Evolutionary conservation across 2,888 invertebrate genomes (phyloP).

Genomic region (Schizotus pectinicornis): DNA sequence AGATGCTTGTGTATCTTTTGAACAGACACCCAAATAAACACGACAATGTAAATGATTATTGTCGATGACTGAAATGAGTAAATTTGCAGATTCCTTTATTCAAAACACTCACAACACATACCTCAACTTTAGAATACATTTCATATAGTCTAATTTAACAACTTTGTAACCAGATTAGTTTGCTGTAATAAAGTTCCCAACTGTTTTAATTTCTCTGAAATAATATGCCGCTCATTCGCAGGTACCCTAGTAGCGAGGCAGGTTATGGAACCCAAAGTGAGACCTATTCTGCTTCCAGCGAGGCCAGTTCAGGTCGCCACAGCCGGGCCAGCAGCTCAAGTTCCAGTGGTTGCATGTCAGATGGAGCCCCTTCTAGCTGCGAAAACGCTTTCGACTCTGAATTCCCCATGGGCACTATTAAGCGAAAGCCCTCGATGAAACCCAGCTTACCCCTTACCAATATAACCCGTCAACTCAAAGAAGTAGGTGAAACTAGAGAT

Average conservation of each 20-base stretch:
- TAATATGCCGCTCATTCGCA: constrained; percentile 10
- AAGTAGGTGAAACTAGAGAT: constrained; percentile 78
- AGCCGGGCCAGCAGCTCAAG: constrained; percentile 85
- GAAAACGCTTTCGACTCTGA: constrained; percentile 77
- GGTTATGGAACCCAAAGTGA: constrained; percentile 57
- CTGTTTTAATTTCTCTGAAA: too few species aligned
- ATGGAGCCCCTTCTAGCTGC: constrained; percentile 76
- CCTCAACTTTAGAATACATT: too few species aligned
- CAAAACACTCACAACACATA: too few species aligned
- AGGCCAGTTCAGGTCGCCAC: constrained; percentile 62
- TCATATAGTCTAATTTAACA: too few species aligned
- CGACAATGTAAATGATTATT: too few species aligned
- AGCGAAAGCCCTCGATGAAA: constrained; percentile 91
- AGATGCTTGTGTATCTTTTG: too few species aligned
- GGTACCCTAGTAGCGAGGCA: constrained; percentile 53
- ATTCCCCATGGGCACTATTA: constrained; percentile 85
- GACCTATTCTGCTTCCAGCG: constrained; percentile 56
- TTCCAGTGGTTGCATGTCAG: constrained; percentile 85
- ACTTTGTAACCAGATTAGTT: too few species aligned
- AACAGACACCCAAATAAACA: too few species aligned
- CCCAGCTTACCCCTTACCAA: constrained; percentile 90
- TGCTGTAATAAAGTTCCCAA: too few species aligned
- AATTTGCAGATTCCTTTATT: too few species aligned
- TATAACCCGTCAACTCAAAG: constrained; percentile 88
- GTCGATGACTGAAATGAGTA: too few species aligned